Percentiles rank a stretch among this genome's conserved stretches.
Conservation (phyloP, 92 coral and sea anemone species). For the Chrysogorgia sp. region DNA sequence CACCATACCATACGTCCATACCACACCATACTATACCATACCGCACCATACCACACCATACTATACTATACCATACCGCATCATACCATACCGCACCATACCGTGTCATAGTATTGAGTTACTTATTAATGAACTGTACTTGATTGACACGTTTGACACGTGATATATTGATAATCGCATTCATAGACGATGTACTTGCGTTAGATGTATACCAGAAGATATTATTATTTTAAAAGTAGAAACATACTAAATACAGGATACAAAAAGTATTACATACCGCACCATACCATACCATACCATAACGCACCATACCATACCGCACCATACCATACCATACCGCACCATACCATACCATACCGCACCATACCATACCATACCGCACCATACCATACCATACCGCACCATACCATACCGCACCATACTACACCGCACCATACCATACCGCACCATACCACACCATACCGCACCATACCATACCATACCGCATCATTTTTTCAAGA, state of each 20-base stretch:
- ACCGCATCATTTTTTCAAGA: no score
- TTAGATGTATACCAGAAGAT: no score
- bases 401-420: constrained; percentile 5
- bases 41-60: constrained; percentile 16
- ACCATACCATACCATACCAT: no score
- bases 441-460: background rate
- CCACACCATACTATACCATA: background rate
- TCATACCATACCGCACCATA: constrained; percentile 15
- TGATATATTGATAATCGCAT: no score
- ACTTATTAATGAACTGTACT: no score
- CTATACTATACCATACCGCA: constrained; percentile 3
- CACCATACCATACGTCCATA: background rate
- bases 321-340: background rate
- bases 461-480: background rate
- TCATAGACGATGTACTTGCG: no score
- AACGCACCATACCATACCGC: constrained; percentile 16
- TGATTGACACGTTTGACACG: no score
- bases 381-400: constrained; percentile 12
- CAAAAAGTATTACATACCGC: background rate
- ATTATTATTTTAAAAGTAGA: no score
- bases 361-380: constrained; percentile 2
- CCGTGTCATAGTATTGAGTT: background rate
- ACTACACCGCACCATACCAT: constrained; percentile 10
- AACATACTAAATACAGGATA: no score
- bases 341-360: constrained; percentile 15